These are phyloP conservation scores for Acanthis flammea DNA, from an alignment of 2,797 vertebrate species.

Conservation along the genomic window DNA sequence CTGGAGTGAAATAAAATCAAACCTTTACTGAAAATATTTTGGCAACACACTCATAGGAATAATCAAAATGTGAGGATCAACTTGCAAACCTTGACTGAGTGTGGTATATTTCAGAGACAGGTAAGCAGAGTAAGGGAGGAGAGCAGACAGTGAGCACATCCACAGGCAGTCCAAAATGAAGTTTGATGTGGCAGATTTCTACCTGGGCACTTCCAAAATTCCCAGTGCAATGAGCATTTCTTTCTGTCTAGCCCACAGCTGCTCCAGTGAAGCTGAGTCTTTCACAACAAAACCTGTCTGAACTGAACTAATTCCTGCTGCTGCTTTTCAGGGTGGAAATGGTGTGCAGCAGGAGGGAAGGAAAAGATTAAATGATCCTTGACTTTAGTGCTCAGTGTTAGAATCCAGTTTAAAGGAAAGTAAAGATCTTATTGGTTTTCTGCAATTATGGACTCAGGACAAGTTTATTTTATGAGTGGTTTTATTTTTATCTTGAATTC, in stretches of 20 bases:
- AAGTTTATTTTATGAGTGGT: background rate
- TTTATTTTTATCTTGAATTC: constrained; percentile 12
- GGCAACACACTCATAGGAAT: background rate
- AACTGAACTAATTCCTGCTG: background rate
- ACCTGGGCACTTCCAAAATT: background rate
- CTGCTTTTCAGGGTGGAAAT: background rate
- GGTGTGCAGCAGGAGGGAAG: background rate
- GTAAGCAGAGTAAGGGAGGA: background rate
- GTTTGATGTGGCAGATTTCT: background rate
- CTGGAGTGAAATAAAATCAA: background rate
- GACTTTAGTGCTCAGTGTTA: background rate
- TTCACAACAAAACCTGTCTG: background rate
- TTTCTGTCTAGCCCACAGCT: background rate
- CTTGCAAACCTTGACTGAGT: background rate
- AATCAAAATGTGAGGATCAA: background rate
- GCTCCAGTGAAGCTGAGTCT: background rate
- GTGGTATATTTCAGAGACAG: background rate
- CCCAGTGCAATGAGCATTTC: rapidly evolving
- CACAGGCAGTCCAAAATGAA: background rate
- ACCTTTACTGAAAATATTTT: background rate
- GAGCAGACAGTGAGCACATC: background rate
- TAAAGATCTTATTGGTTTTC: background rate
- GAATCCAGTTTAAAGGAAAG: background rate
- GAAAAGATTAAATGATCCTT: background rate
- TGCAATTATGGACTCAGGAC: background rate